Conservation (phyloP, 1,140 invertebrate genomes). For the Calliopsis andreniformis region DNA sequence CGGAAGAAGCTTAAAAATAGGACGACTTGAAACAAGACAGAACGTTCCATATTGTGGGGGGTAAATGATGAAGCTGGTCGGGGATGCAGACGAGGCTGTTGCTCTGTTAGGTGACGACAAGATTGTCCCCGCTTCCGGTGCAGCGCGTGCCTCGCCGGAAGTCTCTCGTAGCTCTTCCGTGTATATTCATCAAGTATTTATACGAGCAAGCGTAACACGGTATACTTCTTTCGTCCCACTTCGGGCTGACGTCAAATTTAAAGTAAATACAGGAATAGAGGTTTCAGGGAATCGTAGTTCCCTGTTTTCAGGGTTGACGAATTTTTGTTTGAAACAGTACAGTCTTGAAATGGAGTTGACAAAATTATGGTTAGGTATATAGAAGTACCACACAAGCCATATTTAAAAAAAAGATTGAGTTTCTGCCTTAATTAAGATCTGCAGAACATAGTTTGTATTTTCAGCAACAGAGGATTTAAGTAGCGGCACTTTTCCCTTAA, state of each 20-base stretch:
- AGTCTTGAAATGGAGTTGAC: too few relatives aligned
- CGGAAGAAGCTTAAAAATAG: constrained; percentile 47
- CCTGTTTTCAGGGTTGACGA: too few relatives aligned
- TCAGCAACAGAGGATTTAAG: too few relatives aligned
- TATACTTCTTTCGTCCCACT: constrained; percentile 23
- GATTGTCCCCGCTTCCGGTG: constrained; percentile 71
- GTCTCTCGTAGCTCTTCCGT: constrained; percentile 60
- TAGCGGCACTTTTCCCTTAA: too few relatives aligned
- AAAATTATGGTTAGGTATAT: too few relatives aligned
- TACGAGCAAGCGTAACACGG: constrained; percentile 36
- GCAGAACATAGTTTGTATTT: too few relatives aligned
- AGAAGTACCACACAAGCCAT: too few relatives aligned
- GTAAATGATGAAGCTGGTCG: constrained; percentile 31
- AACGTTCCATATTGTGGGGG: constrained; percentile 37
- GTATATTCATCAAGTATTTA: constrained; percentile 56
- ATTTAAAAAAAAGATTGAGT: too few relatives aligned
- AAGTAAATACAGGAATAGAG: too few relatives aligned
- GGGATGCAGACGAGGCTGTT: constrained; percentile 25
- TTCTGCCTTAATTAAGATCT: too few relatives aligned
- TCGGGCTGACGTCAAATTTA: not conserved
- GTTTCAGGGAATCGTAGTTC: too few relatives aligned
- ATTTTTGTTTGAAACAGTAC: too few relatives aligned
- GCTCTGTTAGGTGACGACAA: constrained; percentile 67
- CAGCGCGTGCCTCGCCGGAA: constrained; percentile 73
- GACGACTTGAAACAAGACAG: constrained; percentile 41